Base-by-base conservation (phyloP, 2,888 invertebrate species). In the Phengaris arion region DNA sequence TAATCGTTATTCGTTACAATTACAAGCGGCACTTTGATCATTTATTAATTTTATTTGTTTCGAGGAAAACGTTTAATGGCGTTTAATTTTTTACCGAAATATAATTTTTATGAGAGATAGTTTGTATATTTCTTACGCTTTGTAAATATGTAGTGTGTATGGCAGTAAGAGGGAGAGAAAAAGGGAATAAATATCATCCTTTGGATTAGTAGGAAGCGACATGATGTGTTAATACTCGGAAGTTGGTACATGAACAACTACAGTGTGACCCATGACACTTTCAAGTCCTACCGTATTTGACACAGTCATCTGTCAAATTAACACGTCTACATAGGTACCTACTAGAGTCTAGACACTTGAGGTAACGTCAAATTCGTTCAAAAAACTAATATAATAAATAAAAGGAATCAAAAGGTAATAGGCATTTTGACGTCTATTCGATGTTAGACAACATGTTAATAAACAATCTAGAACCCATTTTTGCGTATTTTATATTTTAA, bases 1-100 rank as follows among this genome's bases (percentile, higher is more conserved):
- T 48, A 74, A 74, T 74, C 59, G 46, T 57, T 57, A 59, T 46
- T 48, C 74, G 59, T 74, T n/a, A 59, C 46, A 74, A 59, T 74
- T 74, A 74, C 12, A 35, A 12, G 70, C 70, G 70, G 70, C 35
- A 12, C 52, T 51, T 52, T 70, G 70, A 70, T 70, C 70, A 51
- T 48, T 13, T 64, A 45, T 64, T 64, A 64, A 64, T 64, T 64
- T 64, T 22, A 64, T 64, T 64, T 64, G 64, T 64, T 64, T 64
- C 64, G 64, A 35, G 64, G 64, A 64, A 64, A 64, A 35, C 35
- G 12, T 35, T 45, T 64, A 64, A 45, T 64, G 64, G 64, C 64
- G 13, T 35, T 64, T 12, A 35, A 64, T 64, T 64, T 64, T 64
- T 64, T 64, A 12, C 35, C 64, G 35, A 64, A 64, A 45, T 22